A percentile compares a stretch with the other conserved stretches of the same genome.
These are phyloP conservation scores for Calephelis perditalis DNA, from an alignment of 2,888 invertebrate species.

Conservation along the genomic window DNA sequence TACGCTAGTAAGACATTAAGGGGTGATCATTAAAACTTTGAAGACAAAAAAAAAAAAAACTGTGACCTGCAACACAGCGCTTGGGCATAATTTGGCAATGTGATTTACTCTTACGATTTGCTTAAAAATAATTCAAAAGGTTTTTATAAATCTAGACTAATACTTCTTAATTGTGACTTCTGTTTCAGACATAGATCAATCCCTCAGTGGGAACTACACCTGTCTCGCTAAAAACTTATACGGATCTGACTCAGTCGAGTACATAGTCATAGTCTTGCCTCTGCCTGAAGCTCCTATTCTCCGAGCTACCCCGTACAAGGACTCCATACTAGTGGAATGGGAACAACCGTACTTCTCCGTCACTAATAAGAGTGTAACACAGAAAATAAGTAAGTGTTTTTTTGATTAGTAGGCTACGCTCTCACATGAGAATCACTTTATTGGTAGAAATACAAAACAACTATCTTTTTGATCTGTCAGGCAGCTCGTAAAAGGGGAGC, in stretches of 20 bases:
- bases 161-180: background rate
- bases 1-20: no score
- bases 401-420: background rate
- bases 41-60: no score
- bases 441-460: no score
- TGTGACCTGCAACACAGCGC: no score
- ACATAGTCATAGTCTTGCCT: conserved; percentile 86
- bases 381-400: conserved; percentile 61
- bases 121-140: no score
- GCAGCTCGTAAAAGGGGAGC: no score
- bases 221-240: conserved; percentile 89
- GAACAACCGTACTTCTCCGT: conserved; percentile 74
- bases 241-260: conserved; percentile 90
- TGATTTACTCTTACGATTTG: no score
- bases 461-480: background rate
- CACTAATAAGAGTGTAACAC: conserved; percentile 48
- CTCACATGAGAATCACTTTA: no score
- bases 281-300: conserved; percentile 85
- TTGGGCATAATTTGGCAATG: no score
- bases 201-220: conserved; percentile 87
- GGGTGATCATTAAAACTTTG: no score
- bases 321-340: conserved; percentile 80
- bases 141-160: conserved; percentile 33
- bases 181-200: conserved; percentile 66
- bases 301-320: conserved; percentile 71